Conservation (phyloP, 53 echinoderm and acorn worm genomes). For the Patiria pectinifera region DNA sequence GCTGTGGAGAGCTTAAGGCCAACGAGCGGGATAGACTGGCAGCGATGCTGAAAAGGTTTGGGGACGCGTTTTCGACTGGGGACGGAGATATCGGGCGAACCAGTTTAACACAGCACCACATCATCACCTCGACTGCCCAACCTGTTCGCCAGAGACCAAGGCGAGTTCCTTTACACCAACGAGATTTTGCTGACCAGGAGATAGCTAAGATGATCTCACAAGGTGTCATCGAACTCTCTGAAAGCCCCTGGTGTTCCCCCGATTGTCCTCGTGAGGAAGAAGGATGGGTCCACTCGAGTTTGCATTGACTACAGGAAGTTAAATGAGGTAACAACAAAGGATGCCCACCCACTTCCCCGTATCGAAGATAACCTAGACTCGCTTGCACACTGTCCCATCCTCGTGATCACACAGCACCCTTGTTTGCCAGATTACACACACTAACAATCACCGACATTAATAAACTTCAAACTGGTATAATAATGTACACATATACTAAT, state of each 20-base stretch:
- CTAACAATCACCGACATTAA: too few relatives aligned
- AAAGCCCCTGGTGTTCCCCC: slow-evolving; percentile 56
- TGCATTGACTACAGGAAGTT: slow-evolving; percentile 55
- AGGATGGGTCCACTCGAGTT: slow-evolving; percentile 24
- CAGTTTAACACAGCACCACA: slow-evolving; percentile 42
- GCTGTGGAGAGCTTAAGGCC: too few relatives aligned
- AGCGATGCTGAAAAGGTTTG: background rate
- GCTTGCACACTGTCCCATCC: too few relatives aligned
- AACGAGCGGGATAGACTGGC: too few relatives aligned
- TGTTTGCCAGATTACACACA: too few relatives aligned
- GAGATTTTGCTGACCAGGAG: too few relatives aligned
- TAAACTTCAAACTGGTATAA: too few relatives aligned
- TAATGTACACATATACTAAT: too few relatives aligned
- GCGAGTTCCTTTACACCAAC: too few relatives aligned
- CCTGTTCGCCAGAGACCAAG: slow-evolving; percentile 21
- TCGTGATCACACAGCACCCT: too few relatives aligned
- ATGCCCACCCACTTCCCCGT: slow-evolving; percentile 44
- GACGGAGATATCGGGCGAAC: slow-evolving; percentile 39
- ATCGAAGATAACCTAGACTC: slow-evolving; percentile 60
- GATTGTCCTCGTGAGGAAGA: slow-evolving; percentile 49
- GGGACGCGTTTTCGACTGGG: slow-evolving; percentile 5
- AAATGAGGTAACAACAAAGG: slow-evolving; percentile 34
- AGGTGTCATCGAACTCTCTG: background rate
- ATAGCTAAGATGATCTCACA: too few relatives aligned
- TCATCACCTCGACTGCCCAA: slow-evolving; percentile 45